These are phyloP conservation scores for Scaptomyza polygonia DNA, from an alignment of 2,888 invertebrate species.

Conservation along the genomic window DNA sequence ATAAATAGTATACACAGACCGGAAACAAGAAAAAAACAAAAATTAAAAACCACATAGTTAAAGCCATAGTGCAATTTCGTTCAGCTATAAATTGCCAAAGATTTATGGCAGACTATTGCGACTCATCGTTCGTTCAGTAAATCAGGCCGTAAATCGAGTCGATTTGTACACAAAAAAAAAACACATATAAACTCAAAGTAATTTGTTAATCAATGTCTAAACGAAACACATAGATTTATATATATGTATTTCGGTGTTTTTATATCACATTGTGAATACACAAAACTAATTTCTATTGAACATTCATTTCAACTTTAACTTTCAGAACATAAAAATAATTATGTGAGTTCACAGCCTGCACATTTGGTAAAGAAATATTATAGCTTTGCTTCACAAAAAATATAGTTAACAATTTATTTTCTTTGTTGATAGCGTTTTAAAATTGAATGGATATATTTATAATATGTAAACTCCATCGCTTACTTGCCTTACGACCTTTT, in stretches of 20 bases:
- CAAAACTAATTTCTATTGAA: conserved; percentile 1
- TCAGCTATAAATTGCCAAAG: conserved; percentile 40
- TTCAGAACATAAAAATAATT: neutral
- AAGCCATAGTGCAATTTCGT: conserved; percentile 12
- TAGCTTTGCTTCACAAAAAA: too few relatives aligned
- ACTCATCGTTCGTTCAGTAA: conserved; percentile 62
- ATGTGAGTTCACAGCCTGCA: too few relatives aligned
- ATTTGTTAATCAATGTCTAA: conserved; percentile 10
- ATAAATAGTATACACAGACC: conserved; percentile 40
- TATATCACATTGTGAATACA: neutral
- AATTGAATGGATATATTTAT: too few relatives aligned
- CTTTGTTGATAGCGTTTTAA: too few relatives aligned
- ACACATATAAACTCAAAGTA: conserved; percentile 16
- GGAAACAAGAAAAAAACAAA: conserved; percentile 4
- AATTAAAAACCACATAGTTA: conserved; percentile 15
- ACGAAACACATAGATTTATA: conserved; percentile 1
- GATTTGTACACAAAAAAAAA: conserved; percentile 19
- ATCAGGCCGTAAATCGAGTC: conserved; percentile 42
- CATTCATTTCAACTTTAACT: neutral
- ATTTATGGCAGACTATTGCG: conserved; percentile 56
- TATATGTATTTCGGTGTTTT: neutral
- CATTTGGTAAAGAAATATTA: too few relatives aligned
- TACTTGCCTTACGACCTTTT: too few relatives aligned
- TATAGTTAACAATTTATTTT: too few relatives aligned
- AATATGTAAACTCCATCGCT: too few relatives aligned